Evolutionary conservation across 2,888 invertebrate genomes (phyloP).

Genomic region (Phrixothrix hirtus): DNA sequence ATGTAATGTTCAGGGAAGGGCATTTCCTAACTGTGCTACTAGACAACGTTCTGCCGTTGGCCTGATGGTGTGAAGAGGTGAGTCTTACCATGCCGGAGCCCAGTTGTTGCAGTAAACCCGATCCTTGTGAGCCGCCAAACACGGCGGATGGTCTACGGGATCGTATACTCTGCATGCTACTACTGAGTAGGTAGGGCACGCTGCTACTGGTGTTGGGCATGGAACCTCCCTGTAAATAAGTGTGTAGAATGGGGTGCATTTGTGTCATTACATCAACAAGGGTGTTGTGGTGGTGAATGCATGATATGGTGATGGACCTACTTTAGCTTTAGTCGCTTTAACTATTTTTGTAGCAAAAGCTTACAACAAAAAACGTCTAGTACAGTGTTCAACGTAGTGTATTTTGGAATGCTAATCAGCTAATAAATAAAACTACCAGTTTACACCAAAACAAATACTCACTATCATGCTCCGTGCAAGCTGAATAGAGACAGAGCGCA

Average conservation of each 20-base stretch:
- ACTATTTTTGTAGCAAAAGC: slow-evolving; percentile 18
- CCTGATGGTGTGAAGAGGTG: slow-evolving; percentile 63
- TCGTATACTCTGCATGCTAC: slow-evolving; percentile 75
- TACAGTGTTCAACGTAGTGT: slow-evolving; percentile 22
- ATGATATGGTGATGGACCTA: slow-evolving; percentile 25
- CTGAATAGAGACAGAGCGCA: slow-evolving; percentile 70
- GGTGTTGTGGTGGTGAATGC: slow-evolving; percentile 23
- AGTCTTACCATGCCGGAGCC: slow-evolving; percentile 94
- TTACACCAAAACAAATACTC: slow-evolving; percentile 62
- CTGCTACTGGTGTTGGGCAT: slow-evolving; percentile 90
- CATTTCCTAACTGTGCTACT: slow-evolving; percentile 71
- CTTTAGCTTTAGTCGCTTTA: slow-evolving; percentile 13
- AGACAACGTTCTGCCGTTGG: slow-evolving; percentile 60
- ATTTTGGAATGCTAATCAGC: slow-evolving; percentile 15
- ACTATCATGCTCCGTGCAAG: slow-evolving; percentile 92
- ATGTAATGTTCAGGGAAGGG: slow-evolving; percentile 75
- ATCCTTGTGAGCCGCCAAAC: slow-evolving; percentile 57
- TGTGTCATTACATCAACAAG: slow-evolving; percentile 5
- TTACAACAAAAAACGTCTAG: slow-evolving; percentile 16
- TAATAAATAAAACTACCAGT: slow-evolving; percentile 7
- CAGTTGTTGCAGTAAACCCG: slow-evolving; percentile 80
- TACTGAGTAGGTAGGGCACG: slow-evolving; percentile 82
- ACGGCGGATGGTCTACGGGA: slow-evolving; percentile 76
- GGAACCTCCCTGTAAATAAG: slow-evolving; percentile 72
- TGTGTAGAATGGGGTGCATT: slow-evolving; percentile 19